Conservation (phyloP, 1,140 invertebrate genomes). For the Chrysoperla carnea region DNA sequence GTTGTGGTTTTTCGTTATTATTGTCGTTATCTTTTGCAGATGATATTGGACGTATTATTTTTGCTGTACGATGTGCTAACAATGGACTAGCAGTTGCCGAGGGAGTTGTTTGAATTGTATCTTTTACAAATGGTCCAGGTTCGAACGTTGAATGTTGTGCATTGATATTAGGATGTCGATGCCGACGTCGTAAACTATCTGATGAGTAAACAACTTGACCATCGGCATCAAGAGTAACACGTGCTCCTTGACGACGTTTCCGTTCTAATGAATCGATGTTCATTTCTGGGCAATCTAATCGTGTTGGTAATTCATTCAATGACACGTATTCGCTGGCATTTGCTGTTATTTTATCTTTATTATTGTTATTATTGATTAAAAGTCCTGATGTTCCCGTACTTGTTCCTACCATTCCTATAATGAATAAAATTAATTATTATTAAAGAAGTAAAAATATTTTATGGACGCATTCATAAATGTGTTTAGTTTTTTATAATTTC, state of each 20-base stretch:
- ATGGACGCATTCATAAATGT: too few species aligned
- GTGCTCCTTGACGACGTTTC: conserved; percentile 43
- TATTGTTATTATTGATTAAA: too few species aligned
- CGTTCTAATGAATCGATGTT: conserved; percentile 26
- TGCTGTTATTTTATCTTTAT: too few species aligned
- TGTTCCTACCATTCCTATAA: too few species aligned
- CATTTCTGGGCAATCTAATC: conserved; percentile 8
- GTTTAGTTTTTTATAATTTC: too few species aligned
- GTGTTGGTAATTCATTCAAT: conserved; percentile 54
- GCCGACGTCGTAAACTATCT: conserved; percentile 59
- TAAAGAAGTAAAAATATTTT: too few species aligned
- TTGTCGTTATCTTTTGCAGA: conserved; percentile 4
- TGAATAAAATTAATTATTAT: too few species aligned
- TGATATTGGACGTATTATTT: conserved; percentile 22
- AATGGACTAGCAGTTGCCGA: conserved; percentile 26
- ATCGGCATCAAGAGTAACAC: conserved; percentile 71
- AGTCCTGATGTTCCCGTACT: too few species aligned
- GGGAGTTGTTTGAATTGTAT: conserved; percentile 13
- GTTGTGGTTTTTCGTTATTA: conserved; percentile 20
- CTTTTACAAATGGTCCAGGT: conserved; percentile 59
- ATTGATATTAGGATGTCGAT: conserved; percentile 23
- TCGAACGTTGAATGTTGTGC: conserved; percentile 68
- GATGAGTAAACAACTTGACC: conserved; percentile 82
- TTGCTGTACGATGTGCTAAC: conserved; percentile 18
- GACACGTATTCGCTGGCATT: conserved; percentile 60